Evolutionary conservation across 2,888 invertebrate species (phyloP).

Genomic region (Fissipunctia ypsillon): DNA sequence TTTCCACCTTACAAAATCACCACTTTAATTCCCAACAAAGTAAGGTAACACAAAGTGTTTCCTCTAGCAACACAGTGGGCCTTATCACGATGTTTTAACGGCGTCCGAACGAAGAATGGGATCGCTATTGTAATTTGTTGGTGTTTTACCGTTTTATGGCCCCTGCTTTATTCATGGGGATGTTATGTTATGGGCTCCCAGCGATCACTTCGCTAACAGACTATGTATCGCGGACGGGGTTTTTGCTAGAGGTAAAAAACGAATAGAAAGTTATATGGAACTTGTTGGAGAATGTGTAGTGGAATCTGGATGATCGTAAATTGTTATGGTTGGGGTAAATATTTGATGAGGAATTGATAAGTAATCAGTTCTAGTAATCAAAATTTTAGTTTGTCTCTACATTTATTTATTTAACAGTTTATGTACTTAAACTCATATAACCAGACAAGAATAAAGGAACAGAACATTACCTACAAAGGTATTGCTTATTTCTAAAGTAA

Average conservation of each 20-base stretch:
- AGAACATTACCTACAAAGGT: not conserved
- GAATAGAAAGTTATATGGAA: constrained; percentile 26
- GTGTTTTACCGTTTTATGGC: constrained; percentile 67
- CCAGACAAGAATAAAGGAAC: not conserved
- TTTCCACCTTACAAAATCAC: not conserved
- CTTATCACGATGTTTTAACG: constrained; percentile 67
- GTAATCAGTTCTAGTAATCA: not conserved
- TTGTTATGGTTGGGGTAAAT: not conserved
- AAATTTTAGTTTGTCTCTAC: not conserved
- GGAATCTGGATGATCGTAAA: constrained; percentile 7
- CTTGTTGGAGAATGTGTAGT: constrained; percentile 15
- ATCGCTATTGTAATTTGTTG: constrained; percentile 68
- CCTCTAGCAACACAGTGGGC: constrained; percentile 52
- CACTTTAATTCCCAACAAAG: constrained; percentile 33
- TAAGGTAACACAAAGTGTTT: constrained; percentile 27
- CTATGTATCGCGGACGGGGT: constrained; percentile 48
- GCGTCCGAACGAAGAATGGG: constrained; percentile 67
- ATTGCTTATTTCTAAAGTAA: not conserved
- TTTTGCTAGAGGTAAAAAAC: constrained; percentile 28
- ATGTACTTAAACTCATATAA: too few relatives aligned
- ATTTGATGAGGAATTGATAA: not conserved
- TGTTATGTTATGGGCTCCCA: constrained; percentile 63
- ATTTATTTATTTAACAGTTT: not conserved
- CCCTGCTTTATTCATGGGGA: constrained; percentile 64
- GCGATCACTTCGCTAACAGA: constrained; percentile 64